Evolutionary conservation across 23 tunicate species (phyloP).

Genomic region (Clavelina lepadiformis): DNA sequence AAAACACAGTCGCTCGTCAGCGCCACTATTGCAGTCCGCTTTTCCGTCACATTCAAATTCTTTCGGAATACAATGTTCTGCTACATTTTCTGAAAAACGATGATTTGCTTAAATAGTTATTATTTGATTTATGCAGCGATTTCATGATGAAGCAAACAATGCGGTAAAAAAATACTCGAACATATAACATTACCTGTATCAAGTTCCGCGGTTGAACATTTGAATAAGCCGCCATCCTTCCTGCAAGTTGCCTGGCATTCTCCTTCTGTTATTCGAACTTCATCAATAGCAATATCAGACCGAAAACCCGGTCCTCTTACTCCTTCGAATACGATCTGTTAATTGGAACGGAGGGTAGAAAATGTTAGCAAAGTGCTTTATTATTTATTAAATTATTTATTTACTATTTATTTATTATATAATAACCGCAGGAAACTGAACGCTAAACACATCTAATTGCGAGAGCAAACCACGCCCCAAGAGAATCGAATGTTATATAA

Average conservation of each 20-base stretch:
- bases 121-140: too few species aligned
- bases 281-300: slow-evolving; percentile 85
- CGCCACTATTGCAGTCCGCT: slow-evolving; percentile 44
- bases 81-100: too few species aligned
- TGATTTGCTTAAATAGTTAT: too few species aligned
- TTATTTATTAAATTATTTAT: too few species aligned
- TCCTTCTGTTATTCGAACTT: slow-evolving; percentile 34
- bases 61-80: slow-evolving; percentile 45
- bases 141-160: too few species aligned
- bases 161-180: background rate
- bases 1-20: slow-evolving; percentile 48
- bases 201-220: slow-evolving; percentile 1
- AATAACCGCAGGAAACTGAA: too few species aligned
- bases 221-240: slow-evolving; percentile 2
- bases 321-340: slow-evolving; percentile 82
- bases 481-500: too few species aligned
- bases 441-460: too few species aligned
- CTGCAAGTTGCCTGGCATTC: slow-evolving; percentile 31
- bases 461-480: too few species aligned
- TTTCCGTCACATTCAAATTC: slow-evolving; percentile 65
- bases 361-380: too few species aligned
- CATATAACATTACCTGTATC: background rate
- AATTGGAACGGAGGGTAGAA: too few species aligned
- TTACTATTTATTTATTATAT: too few species aligned
- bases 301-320: slow-evolving; percentile 52